Percentiles rank a stretch among this genome's conserved stretches.
These are phyloP conservation scores for Teleopsis dalmanni DNA, from an alignment of 1,140 invertebrate species.

Conservation along the genomic window DNA sequence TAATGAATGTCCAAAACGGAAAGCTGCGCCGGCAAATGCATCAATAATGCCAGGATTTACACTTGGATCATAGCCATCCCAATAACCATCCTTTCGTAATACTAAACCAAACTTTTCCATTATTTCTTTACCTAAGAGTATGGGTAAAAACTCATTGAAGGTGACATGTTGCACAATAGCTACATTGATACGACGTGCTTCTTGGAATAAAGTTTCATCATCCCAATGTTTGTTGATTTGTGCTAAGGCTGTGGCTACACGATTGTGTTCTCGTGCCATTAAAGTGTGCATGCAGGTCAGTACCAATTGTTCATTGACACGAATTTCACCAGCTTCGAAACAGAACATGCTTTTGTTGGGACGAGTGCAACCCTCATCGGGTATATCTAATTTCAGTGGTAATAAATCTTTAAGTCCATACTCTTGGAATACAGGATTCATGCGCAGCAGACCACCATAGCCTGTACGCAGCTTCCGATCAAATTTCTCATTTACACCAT, in stretches of 20 bases:
- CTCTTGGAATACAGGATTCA: conserved; percentile 82
- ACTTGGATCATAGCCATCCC: conserved; percentile 78
- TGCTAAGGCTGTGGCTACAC: conserved; percentile 66
- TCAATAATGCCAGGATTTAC: conserved; percentile 82
- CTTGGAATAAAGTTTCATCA: conserved; percentile 90
- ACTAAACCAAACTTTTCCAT: conserved; percentile 86
- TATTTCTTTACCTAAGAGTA: conserved; percentile 84
- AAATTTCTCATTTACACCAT: conserved; percentile 71
- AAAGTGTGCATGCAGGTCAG: conserved; percentile 85
- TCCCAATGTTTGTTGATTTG: conserved; percentile 90
- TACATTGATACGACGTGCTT: conserved; percentile 79
- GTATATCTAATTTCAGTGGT: conserved; percentile 81
- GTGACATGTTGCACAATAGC: conserved; percentile 90
- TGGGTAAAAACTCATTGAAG: conserved; percentile 90
- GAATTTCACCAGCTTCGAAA: conserved; percentile 87
- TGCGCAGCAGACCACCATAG: conserved; percentile 68
- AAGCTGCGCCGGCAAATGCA: conserved; percentile 81
- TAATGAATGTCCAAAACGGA: conserved; percentile 83
- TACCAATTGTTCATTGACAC: conserved; percentile 88
- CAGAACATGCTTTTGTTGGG: conserved; percentile 83
- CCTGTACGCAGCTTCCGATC: conserved; percentile 69
- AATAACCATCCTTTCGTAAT: conserved; percentile 78
- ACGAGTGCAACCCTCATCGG: conserved; percentile 86
- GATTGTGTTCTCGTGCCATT: conserved; percentile 82
- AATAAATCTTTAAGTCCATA: conserved; percentile 83